A percentile compares a stretch with the other conserved stretches of the same genome.
phyloP scores from a whole-genome alignment of 2,888 invertebrate genomes.

The Synanthedon vespiformis region DNA sequence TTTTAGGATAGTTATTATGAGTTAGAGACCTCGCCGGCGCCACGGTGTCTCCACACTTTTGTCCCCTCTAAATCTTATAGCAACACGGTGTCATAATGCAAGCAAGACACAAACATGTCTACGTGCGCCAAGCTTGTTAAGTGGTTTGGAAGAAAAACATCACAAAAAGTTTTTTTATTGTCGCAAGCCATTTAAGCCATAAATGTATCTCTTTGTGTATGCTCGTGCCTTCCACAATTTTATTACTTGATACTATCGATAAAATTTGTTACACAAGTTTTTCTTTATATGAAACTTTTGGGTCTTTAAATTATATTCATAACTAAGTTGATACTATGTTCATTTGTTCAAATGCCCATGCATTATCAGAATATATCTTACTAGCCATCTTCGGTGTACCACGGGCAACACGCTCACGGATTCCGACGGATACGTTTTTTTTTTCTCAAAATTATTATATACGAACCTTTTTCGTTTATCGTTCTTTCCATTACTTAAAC shows the following conservation, averaged over 20 bases:
- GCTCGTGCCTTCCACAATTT: conserved; percentile 3
- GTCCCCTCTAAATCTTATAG: conserved; percentile 66
- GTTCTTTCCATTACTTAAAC: too few relatives aligned
- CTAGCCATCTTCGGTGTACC: too few relatives aligned
- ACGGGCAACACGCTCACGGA: too few relatives aligned
- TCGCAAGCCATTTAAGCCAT: conserved; percentile 60
- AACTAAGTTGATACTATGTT: too few relatives aligned
- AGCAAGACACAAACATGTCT: conserved; percentile 68
- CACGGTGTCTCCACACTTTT: conserved; percentile 59
- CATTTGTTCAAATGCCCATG: too few relatives aligned
- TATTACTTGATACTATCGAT: background rate
- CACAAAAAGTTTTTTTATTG: conserved; percentile 67
- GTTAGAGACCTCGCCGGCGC: conserved; percentile 29
- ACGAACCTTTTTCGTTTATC: too few relatives aligned
- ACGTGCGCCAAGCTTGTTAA: conserved; percentile 69
- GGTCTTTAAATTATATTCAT: too few relatives aligned
- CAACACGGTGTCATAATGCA: conserved; percentile 69
- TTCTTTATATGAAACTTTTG: background rate
- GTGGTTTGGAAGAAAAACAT: conserved; percentile 72
- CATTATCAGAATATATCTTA: too few relatives aligned
- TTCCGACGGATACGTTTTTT: too few relatives aligned
- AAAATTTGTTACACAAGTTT: too few relatives aligned
- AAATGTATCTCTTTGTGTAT: conserved; percentile 10
- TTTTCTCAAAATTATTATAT: too few relatives aligned
- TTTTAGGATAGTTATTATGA: background rate